Conservation (phyloP, 92 coral and sea anemone genomes). For the Isaurus tuberculatus region DNA sequence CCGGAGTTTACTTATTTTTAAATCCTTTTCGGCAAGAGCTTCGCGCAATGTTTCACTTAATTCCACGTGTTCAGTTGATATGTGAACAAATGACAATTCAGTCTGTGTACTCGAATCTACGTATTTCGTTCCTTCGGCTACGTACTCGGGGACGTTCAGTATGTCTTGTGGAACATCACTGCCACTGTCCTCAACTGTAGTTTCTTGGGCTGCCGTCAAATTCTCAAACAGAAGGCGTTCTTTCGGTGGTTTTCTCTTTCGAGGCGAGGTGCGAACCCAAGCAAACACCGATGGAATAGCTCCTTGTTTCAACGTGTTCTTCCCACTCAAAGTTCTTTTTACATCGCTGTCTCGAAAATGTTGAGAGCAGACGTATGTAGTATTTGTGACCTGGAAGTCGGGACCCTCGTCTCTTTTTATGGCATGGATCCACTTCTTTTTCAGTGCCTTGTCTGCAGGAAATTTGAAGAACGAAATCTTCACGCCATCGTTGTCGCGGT, state of each 20-base stretch:
- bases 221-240: conserved; percentile 24
- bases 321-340: conserved; percentile 66
- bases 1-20: conserved; percentile 20
- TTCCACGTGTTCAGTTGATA: conserved; percentile 14
- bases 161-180: conserved; percentile 26
- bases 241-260: conserved; percentile 65
- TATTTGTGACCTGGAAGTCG: conserved; percentile 48
- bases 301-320: conserved; percentile 45
- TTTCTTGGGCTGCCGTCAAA: conserved; percentile 20
- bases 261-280: conserved; percentile 68
- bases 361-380: conserved; percentile 67
- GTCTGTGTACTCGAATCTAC: conserved; percentile 17
- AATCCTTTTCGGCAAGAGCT: conserved; percentile 29
- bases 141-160: conserved; percentile 12
- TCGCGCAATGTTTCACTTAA: not conserved
- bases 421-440: conserved; percentile 68
- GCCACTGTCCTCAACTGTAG: conserved; percentile 10
- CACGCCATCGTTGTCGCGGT: conserved; percentile 32
- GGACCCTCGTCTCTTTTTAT: conserved; percentile 68
- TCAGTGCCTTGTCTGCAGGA: conserved; percentile 51
- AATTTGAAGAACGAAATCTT: conserved; percentile 56
- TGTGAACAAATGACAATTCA: conserved; percentile 13
- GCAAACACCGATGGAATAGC: conserved; percentile 71
- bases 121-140: conserved; percentile 17
- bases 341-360: conserved; percentile 70